Base-by-base conservation (phyloP, 2,113 vertebrate species). In the Sinocyclocheilus grahami region DNA sequence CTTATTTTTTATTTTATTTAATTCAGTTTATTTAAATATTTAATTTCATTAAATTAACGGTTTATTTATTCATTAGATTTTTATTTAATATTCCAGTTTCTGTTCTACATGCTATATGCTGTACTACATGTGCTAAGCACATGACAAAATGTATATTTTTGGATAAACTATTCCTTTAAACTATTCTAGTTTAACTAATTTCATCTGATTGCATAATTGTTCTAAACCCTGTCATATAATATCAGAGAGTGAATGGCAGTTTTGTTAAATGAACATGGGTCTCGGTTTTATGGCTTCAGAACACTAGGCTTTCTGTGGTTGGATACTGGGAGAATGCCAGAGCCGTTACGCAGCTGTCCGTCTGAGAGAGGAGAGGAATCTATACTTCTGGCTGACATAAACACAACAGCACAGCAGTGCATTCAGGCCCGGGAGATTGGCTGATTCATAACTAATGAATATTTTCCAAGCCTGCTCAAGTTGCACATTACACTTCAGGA, bases 381-480 rank as follows among this genome's bases (percentile, higher is more conserved):
- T 88, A 89, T 91, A 86, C 89, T 88, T 85, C 90, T 90, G 89
- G 88, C 87, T 90, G 89, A 89, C 88, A 92, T 86, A 90, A 89
- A 93, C 90, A 87, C 86, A 91, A 88, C 86, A 88, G 78, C 85
- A 85, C 58, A 88, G 55, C 83, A 83, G 87, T 67, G 37, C 37
- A 27, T 82, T 60, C 69, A 62, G 27, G 42, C 87, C 86, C 88
- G 51, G 39, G 55, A 65, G 20, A 87, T 51, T 39, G 27, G 72
- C 85, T 92, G 89, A 91, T 93, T 92, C 88, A 92, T 89, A 86
- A 82, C 88, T 90, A 78, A 92, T 94, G 89, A 93, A 94, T 93
- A 93, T 93, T 93, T 88, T 84, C 58, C 78, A 24, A 46, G 53
- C 18, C 42, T 67, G 65, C 86, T 62, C 58, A 30, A 39, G 51